Percentiles rank a stretch among this genome's conserved stretches.
Evolutionary conservation across 2,797 vertebrate genomes (phyloP).

Genomic region (Galagoides demidoff): DNA sequence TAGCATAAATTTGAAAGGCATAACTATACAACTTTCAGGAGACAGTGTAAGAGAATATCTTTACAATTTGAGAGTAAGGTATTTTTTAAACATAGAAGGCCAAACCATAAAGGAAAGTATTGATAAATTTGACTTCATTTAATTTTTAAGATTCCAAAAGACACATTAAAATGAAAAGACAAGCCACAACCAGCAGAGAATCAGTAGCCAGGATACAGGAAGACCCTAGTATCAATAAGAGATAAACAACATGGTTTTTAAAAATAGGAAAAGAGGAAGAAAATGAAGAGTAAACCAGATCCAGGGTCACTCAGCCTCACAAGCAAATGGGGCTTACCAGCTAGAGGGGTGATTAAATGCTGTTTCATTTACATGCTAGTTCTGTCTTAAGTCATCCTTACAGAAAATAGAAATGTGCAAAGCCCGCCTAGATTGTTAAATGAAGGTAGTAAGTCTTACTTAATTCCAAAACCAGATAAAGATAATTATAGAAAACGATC

Average conservation of each 20-base stretch:
- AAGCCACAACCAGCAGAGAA: neutral
- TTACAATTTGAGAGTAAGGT: neutral
- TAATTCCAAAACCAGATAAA: neutral
- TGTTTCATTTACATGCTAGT: fast-evolving
- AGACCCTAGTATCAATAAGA: neutral
- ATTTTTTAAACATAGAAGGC: neutral
- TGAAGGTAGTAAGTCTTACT: neutral
- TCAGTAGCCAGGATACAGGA: neutral
- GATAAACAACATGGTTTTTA: neutral
- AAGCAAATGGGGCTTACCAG: fast-evolving
- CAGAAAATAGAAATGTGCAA: neutral
- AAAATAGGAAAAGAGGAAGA: neutral
- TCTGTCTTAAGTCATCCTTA: neutral
- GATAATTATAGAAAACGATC: neutral
- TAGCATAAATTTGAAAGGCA: neutral
- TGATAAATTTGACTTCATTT: neutral
- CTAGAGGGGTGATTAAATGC: too few species aligned
- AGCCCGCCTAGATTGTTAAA: neutral
- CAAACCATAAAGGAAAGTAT: neutral
- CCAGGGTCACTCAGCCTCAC: neutral
- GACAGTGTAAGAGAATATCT: neutral
- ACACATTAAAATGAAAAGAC: neutral
- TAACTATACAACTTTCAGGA: neutral
- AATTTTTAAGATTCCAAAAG: neutral
- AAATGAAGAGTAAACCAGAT: neutral